Conservation (phyloP, 2,113 vertebrate genomes). For the Podiceps cristatus region DNA sequence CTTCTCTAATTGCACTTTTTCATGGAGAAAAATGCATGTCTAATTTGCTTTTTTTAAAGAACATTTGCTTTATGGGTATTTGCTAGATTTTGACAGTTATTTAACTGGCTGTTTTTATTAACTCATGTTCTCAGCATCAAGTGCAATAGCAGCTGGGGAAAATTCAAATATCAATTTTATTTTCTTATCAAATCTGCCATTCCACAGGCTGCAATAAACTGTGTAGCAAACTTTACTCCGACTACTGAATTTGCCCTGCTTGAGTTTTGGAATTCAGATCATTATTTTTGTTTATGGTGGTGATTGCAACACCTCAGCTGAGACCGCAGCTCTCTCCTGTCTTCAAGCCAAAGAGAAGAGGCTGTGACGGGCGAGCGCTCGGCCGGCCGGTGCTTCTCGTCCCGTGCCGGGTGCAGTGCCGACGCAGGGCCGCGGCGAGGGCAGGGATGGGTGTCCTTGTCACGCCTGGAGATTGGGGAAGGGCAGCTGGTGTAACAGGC, state of each 20-base stretch:
- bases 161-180: conserved; percentile 65
- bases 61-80: conserved; percentile 65
- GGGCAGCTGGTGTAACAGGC: not conserved
- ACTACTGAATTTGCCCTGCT: not conserved
- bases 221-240: not conserved
- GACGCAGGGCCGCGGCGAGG: fast-evolving
- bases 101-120: conserved; percentile 78
- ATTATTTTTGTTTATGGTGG: not conserved
- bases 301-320: not conserved
- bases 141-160: conserved; percentile 68
- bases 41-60: conserved; percentile 68
- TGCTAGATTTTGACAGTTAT: conserved; percentile 75
- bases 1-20: conserved; percentile 70
- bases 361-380: fast-evolving
- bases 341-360: not conserved
- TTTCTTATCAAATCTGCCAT: conserved; percentile 35
- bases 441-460: fast-evolving
- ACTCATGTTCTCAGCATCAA: conserved; percentile 58
- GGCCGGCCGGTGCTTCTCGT: fast-evolving
- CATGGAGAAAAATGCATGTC: conserved; percentile 61
- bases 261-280: not conserved
- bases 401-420: not conserved
- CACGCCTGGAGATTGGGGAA: fast-evolving
- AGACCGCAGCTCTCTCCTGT: not conserved
- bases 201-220: conserved; percentile 32